phyloP scores from a whole-genome alignment of 2,888 invertebrate genomes.

The Ectobius pallidus region DNA sequence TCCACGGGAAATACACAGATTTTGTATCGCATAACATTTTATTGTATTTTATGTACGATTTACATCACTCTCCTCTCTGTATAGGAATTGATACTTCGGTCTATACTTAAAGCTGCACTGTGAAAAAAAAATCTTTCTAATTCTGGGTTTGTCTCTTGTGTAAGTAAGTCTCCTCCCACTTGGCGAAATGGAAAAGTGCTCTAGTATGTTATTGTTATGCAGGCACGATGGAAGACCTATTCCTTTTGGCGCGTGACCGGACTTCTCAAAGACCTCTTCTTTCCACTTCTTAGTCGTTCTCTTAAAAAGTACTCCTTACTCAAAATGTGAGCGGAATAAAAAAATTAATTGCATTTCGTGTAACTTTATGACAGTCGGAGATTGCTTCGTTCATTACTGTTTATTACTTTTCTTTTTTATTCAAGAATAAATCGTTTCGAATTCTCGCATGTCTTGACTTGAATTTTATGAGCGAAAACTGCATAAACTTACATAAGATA shows the following conservation, averaged over 20 bases:
- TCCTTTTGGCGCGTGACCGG: neutral
- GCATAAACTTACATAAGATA: too few relatives aligned
- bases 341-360: neutral
- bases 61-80: too few relatives aligned
- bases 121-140: too few relatives aligned
- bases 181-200: neutral
- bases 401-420: neutral
- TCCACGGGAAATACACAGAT: too few relatives aligned
- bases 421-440: too few relatives aligned
- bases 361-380: neutral
- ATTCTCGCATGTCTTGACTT: neutral
- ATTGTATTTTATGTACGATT: too few relatives aligned
- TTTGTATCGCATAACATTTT: too few relatives aligned
- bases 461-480: too few relatives aligned
- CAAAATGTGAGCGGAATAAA: neutral
- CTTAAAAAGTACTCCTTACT: neutral
- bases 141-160: too few relatives aligned
- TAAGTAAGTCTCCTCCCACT: too few relatives aligned
- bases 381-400: neutral
- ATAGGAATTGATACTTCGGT: too few relatives aligned
- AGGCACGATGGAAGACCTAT: neutral
- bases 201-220: neutral
- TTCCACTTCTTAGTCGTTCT: neutral
- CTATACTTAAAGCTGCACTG: too few relatives aligned
- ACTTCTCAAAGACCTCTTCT: neutral